These are phyloP conservation scores for Pristionchus exspectatus DNA, from an alignment of 2,888 invertebrate genomes.

Conservation along the genomic window DNA sequence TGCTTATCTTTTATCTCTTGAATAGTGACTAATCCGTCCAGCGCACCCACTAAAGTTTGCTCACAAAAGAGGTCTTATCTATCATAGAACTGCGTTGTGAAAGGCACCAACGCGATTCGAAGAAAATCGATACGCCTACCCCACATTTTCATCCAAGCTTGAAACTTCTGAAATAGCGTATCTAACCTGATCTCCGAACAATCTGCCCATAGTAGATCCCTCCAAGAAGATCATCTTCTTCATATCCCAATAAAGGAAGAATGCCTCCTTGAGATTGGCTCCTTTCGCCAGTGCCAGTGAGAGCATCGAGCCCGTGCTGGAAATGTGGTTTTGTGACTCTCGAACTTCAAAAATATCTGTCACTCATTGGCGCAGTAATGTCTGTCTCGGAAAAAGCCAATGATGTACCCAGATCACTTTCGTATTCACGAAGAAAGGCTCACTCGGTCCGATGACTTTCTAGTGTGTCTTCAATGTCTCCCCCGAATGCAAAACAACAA, in stretches of 20 bases:
- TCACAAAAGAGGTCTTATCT: conserved; percentile 30
- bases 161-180: conserved; percentile 54
- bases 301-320: conserved; percentile 73
- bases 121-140: not conserved
- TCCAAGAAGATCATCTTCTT: conserved; percentile 73
- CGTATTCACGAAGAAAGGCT: not conserved
- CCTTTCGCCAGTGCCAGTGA: conserved; percentile 72
- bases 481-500: conserved; percentile 12
- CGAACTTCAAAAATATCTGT: not conserved
- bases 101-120: not conserved
- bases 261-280: conserved; percentile 67
- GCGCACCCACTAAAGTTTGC: conserved; percentile 20
- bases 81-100: not conserved
- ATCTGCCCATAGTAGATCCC: conserved; percentile 71
- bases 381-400: not conserved
- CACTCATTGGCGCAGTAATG: not conserved
- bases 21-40: not conserved
- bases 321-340: conserved; percentile 48
- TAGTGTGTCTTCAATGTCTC: not conserved
- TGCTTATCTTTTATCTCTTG: conserved; percentile 28
- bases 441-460: conserved; percentile 9
- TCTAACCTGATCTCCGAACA: conserved; percentile 73
- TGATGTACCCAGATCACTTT: not conserved
- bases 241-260: conserved; percentile 76
- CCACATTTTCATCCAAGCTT: not conserved